Conservation (phyloP, 2,888 invertebrate species). For the Lomographa bimaculata region DNA sequence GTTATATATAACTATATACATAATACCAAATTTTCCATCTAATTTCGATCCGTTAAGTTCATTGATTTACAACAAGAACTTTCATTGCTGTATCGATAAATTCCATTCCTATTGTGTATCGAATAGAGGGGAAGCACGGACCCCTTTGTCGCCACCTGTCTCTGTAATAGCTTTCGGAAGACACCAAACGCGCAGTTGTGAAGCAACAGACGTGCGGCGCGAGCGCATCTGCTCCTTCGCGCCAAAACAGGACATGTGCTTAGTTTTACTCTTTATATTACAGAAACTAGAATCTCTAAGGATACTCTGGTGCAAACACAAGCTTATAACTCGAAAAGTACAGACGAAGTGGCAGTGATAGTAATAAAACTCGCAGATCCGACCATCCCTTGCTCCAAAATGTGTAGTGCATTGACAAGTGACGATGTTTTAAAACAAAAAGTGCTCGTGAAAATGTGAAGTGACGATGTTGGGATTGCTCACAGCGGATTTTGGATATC, state of each 20-base stretch:
- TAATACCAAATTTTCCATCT: no score
- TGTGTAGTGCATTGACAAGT: no score
- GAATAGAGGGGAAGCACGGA: conserved; percentile 68
- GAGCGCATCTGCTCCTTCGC: conserved; percentile 73
- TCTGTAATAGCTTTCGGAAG: conserved; percentile 76
- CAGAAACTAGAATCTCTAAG: no score
- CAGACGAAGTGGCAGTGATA: no score
- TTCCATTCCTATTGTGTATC: conserved; percentile 19
- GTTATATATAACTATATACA: no score
- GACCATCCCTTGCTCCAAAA: no score
- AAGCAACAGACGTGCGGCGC: conserved; percentile 57
- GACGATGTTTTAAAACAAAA: conserved; percentile 17
- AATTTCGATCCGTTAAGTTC: no score
- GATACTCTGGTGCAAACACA: no score
- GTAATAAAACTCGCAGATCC: no score
- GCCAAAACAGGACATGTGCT: conserved; percentile 60
- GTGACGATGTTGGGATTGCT: conserved; percentile 71
- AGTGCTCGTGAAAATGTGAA: conserved; percentile 24
- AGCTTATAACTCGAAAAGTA: conserved; percentile 2
- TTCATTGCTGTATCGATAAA: neutral
- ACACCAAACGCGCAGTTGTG: conserved; percentile 48
- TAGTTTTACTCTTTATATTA: neutral
- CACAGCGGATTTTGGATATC: conserved; percentile 69
- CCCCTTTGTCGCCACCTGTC: conserved; percentile 79
- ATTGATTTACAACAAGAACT: no score